Conservation (phyloP, 2,797 vertebrate species). For the Picus viridis region DNA sequence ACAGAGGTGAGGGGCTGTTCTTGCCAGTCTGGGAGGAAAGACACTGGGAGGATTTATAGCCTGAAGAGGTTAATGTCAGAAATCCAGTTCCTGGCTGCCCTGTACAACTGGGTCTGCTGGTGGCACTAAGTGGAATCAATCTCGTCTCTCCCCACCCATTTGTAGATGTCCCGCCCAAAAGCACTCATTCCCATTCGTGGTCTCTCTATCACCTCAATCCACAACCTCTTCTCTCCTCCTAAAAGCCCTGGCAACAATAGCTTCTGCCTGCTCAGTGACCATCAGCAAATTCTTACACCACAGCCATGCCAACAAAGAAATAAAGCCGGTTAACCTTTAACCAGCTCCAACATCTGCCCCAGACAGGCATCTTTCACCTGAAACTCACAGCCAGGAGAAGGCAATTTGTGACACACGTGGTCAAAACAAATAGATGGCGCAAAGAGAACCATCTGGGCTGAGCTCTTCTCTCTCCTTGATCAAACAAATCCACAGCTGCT, state of each 20-base stretch:
- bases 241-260: not conserved
- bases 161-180: not conserved
- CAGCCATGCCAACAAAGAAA: not conserved
- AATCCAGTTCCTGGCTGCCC: not conserved
- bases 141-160: not conserved
- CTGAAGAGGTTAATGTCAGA: not conserved
- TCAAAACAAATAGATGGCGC: constrained; percentile 41
- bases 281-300: not conserved
- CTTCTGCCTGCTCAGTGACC: not conserved
- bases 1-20: not conserved
- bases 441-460: constrained; percentile 48
- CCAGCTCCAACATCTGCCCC: constrained; percentile 1
- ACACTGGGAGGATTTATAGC: not conserved
- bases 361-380: constrained; percentile 12
- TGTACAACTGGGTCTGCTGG: not conserved
- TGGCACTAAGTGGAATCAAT: not conserved
- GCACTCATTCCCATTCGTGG: not conserved
- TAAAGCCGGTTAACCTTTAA: constrained; percentile 42
- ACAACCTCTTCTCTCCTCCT: not conserved
- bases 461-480: constrained; percentile 16
- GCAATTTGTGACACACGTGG: not conserved
- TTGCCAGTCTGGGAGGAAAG: not conserved
- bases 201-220: not conserved
- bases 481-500: constrained; percentile 56
- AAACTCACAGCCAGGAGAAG: not conserved